These are phyloP conservation scores for Tribolium madens DNA, from an alignment of 1,140 invertebrate species.

Conservation along the genomic window DNA sequence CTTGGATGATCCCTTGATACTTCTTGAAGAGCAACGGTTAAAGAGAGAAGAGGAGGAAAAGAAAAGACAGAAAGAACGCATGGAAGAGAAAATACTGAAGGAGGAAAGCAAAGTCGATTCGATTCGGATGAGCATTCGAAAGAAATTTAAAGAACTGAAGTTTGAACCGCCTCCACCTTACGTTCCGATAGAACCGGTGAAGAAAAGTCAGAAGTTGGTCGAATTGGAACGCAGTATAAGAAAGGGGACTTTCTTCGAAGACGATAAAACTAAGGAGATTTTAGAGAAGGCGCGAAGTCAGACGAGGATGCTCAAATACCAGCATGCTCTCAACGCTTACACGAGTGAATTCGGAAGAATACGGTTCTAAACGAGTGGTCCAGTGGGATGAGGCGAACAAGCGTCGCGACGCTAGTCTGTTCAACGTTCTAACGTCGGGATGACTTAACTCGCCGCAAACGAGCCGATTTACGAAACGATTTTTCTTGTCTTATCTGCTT, in stretches of 20 bases:
- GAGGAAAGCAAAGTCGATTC: conserved; percentile 61
- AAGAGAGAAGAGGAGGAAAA: conserved; percentile 60
- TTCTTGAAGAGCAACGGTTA: conserved; percentile 56
- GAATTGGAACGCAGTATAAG: conserved; percentile 61
- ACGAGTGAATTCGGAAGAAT: conserved; percentile 48
- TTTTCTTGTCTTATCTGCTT: conserved; percentile 35
- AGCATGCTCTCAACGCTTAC: conserved; percentile 53
- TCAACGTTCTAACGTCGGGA: conserved; percentile 37
- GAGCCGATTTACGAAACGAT: conserved; percentile 45
- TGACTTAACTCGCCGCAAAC: conserved; percentile 41
- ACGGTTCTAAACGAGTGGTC: conserved; percentile 48
- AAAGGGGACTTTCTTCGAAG: conserved; percentile 63
- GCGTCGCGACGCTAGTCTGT: conserved; percentile 48
- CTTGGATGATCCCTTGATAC: conserved; percentile 56
- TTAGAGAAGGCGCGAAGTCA: conserved; percentile 59
- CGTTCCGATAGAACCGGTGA: conserved; percentile 59
- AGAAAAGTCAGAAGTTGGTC: conserved; percentile 61
- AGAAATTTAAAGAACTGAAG: conserved; percentile 59
- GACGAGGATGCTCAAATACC: conserved; percentile 60
- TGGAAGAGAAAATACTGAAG: conserved; percentile 58
- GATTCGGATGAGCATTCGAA: conserved; percentile 58
- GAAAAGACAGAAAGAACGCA: conserved; percentile 58
- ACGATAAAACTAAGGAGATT: conserved; percentile 62
- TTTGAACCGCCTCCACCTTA: conserved; percentile 60
- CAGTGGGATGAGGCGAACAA: conserved; percentile 23